phyloP scores from a whole-genome alignment of 2,113 vertebrate species.

The Acrocephalus kingi region DNA sequence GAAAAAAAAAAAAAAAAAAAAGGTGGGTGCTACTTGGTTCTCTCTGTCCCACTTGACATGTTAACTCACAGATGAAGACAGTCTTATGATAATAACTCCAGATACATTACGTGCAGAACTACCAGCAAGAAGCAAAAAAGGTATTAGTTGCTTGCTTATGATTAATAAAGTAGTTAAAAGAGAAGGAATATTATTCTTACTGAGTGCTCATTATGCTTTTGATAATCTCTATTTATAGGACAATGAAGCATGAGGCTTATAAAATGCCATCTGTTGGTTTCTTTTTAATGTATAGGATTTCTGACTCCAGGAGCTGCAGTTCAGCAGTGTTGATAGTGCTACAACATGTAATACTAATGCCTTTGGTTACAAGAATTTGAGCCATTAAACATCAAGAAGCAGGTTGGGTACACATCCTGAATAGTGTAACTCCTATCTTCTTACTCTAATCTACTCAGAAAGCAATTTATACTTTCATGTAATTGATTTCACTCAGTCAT shows the following conservation, averaged over 20 bases:
- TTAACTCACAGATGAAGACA: background rate
- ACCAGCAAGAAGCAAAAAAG: background rate
- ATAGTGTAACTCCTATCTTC: background rate
- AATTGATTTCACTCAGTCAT: background rate
- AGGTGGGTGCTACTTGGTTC: background rate
- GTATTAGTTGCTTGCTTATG: slow-evolving; percentile 7
- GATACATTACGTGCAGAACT: background rate
- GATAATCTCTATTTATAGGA: slow-evolving; percentile 53
- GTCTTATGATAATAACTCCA: background rate
- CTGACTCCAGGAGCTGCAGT: slow-evolving; percentile 12
- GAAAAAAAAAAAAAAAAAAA: background rate
- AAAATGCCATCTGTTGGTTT: slow-evolving; percentile 59
- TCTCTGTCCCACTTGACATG: background rate
- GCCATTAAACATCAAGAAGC: slow-evolving; percentile 1
- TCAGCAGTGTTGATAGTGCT: background rate
- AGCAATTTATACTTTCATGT: background rate
- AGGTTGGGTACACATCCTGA: background rate
- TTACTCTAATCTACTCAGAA: background rate
- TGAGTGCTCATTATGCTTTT: slow-evolving; percentile 25
- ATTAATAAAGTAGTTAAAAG: slow-evolving; percentile 44
- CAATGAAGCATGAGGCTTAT: slow-evolving; percentile 48
- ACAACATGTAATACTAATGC: background rate
- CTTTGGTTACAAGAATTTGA: background rate
- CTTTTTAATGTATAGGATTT: slow-evolving; percentile 45
- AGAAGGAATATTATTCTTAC: slow-evolving; percentile 52